Percentiles rank a stretch among this genome's conserved stretches.
Evolutionary conservation across 2,113 vertebrate species (phyloP).

Genomic region (Regulus satrapa): DNA sequence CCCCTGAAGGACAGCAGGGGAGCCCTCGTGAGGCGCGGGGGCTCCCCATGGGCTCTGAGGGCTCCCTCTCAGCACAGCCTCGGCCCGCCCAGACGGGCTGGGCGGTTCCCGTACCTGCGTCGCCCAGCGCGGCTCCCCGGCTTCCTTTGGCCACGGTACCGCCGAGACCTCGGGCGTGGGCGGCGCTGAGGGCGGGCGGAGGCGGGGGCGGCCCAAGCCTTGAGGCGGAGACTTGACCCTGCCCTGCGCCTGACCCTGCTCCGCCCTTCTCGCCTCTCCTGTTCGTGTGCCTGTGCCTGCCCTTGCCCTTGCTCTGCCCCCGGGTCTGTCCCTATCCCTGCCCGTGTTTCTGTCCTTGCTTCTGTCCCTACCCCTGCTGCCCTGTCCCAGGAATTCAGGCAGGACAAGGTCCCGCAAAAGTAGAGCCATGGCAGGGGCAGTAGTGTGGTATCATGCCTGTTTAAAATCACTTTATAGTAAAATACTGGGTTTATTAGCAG

Average conservation of each 20-base stretch:
- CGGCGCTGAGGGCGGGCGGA: not conserved
- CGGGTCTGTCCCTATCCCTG: rapidly evolving
- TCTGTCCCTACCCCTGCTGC: not conserved
- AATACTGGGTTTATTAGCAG: not conserved
- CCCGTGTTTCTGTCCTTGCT: not conserved
- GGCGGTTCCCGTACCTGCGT: not conserved
- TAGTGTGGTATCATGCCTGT: rapidly evolving
- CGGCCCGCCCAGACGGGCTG: not conserved
- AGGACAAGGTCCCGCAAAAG: not conserved
- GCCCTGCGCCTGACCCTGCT: rapidly evolving
- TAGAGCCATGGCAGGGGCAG: rapidly evolving
- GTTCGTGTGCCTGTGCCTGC: rapidly evolving
- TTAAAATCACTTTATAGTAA: not conserved
- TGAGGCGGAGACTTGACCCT: not conserved
- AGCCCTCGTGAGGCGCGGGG: no score
- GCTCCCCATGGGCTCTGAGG: no score
- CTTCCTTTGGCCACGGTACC: rapidly evolving
- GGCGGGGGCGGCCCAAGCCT: not conserved
- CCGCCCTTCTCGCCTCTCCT: rapidly evolving
- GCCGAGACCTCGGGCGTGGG: not conserved
- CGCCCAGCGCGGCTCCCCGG: not conserved
- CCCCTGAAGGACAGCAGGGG: no score
- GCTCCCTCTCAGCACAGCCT: rapidly evolving
- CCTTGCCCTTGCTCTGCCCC: not conserved
- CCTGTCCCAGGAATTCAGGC: not conserved